Conservation (phyloP, 1,140 invertebrate species). For the Hermetia illucens region DNA sequence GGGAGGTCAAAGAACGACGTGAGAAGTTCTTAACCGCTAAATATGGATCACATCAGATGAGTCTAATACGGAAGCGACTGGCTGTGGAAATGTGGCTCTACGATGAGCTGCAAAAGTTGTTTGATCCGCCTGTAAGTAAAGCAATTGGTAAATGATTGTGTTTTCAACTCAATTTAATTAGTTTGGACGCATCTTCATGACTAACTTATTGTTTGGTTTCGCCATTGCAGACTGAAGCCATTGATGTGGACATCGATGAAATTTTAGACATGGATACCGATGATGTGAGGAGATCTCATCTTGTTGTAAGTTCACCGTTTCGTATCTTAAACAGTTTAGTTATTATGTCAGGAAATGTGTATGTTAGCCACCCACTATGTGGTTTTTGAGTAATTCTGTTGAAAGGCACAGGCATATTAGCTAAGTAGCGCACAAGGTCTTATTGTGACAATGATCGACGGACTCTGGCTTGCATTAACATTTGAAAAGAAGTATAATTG, state of each 20-base stretch:
- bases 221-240: conserved; percentile 40
- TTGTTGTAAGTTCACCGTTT: conserved; percentile 51
- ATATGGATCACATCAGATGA: conserved; percentile 95
- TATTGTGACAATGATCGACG: background rate
- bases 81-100: conserved; percentile 96
- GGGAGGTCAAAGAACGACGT: conserved; percentile 68
- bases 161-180: background rate
- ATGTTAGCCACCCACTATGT: conserved; percentile 2
- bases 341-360: conserved; percentile 4
- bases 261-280: conserved; percentile 84
- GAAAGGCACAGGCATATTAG: background rate
- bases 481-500: conserved; percentile 3
- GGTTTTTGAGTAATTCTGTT: conserved; percentile 7
- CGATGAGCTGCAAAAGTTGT: conserved; percentile 83
- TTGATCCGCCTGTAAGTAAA: conserved; percentile 60
- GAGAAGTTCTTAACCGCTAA: conserved; percentile 94
- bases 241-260: conserved; percentile 88
- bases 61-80: conserved; percentile 82
- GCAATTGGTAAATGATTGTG: background rate
- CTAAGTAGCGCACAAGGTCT: background rate
- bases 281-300: conserved; percentile 63
- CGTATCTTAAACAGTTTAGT: no score
- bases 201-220: background rate
- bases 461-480: background rate
- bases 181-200: background rate